These are phyloP conservation scores for Malaclemys terrapin DNA, from an alignment of 2,113 vertebrate species.

Conservation along the genomic window DNA sequence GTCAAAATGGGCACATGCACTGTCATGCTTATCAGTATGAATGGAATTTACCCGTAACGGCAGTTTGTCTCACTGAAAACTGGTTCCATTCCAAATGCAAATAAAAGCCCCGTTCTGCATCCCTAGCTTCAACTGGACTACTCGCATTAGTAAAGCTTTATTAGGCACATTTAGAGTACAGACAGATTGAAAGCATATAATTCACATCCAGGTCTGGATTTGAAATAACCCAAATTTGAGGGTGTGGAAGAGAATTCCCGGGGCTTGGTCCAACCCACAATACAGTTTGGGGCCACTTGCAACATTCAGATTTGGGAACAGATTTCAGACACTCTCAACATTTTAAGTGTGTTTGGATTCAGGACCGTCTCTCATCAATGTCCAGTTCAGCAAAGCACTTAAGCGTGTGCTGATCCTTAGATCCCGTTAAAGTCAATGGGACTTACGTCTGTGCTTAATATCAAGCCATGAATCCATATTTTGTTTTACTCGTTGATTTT, in stretches of 20 bases:
- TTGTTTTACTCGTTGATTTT: neutral
- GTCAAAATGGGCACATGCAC: neutral
- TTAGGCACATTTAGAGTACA: neutral
- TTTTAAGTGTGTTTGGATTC: accelerated
- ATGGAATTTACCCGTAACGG: neutral
- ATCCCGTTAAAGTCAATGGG: neutral
- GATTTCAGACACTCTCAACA: neutral
- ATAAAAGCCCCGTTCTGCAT: neutral
- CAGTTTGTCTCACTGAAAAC: neutral
- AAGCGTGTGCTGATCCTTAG: neutral
- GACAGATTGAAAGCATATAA: neutral
- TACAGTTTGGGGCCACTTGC: accelerated
- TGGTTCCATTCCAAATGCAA: neutral
- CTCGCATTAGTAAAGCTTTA: neutral
- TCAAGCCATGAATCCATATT: neutral
- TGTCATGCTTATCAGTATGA: neutral
- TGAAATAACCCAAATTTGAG: neutral
- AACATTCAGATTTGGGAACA: accelerated
- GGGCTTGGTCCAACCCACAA: accelerated
- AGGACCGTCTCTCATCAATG: accelerated
- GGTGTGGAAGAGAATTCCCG: neutral
- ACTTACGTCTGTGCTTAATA: neutral
- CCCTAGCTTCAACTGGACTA: neutral
- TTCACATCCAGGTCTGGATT: neutral
- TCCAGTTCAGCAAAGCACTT: neutral